Base-by-base conservation (phyloP, 2,888 invertebrate species). In the Uropetala carovei region DNA sequence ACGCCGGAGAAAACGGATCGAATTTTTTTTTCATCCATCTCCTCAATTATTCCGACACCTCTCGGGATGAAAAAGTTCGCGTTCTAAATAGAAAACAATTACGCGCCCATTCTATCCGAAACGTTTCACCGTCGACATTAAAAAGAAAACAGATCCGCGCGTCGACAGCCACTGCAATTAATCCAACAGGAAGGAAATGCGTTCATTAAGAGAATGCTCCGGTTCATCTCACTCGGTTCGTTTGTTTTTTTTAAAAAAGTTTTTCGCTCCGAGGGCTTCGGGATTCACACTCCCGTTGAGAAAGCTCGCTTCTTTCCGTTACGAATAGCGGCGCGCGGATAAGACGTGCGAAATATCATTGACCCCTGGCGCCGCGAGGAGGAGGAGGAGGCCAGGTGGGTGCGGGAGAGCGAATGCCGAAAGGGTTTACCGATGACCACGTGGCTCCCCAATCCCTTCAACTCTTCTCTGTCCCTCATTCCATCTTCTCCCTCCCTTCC, bases 281-380 rank as follows among this genome's bases (percentile, higher is more conserved):
- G 68, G 68, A 68, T 68, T 68, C 68, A 75, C 75, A 75, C 75
- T 75, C 75, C 75, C 75, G 75, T 75, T 75, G 75, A 11, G 22
- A 43, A 43, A 43, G 43, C 43, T 43, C 43, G 43, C 43, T 43
- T 43, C 27, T 27, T 27, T 75, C 75, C 75, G 75, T 75, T 75
- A 75, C 75, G 75, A 27, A 75, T 75, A 75, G 75, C 75, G 75
- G 68, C 68, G 68, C 68, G 68, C 68, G n/a, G 75, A 11, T 10
- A 3, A 75, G 75, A 75, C 75, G 75, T 75, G 75, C 75, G 14
- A 75, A 75, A 75, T 75, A 75, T 75, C 75, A 75, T 75, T 75
- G 75, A 75, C 75, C 75, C 27, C 75, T 43, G 43, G 43, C 43
- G 43, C 43, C 43, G 43, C 43, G 43, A 43, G 43, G 43, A 43